Percentiles rank a stretch among this genome's conserved stretches.
These are phyloP conservation scores for Galeopsomyia nigrocyanea DNA, from an alignment of 2,888 invertebrate species.

Conservation along the genomic window DNA sequence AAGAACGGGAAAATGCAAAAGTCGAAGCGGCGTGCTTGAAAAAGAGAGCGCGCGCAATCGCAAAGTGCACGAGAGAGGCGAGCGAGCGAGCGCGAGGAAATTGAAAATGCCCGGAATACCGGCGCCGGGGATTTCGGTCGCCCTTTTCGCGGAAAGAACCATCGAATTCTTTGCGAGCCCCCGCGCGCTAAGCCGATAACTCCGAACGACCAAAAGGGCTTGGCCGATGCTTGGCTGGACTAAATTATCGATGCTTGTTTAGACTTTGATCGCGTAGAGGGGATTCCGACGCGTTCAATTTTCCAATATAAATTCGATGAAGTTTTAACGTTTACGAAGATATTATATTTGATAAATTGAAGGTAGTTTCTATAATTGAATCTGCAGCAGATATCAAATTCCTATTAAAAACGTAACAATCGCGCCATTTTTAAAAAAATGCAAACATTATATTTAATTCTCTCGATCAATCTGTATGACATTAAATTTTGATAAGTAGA, in stretches of 20 bases:
- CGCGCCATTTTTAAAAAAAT: no score
- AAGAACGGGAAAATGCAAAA: background rate
- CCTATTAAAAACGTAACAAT: no score
- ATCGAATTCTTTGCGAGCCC: conserved; percentile 35
- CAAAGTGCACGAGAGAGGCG: background rate
- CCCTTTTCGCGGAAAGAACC: conserved; percentile 1
- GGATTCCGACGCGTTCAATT: no score
- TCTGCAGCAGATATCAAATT: no score
- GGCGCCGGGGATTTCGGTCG: conserved; percentile 35
- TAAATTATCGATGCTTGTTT: conserved; percentile 35
- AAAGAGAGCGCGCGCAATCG: background rate
- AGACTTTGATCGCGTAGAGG: conserved; percentile 7
- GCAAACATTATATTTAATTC: no score
- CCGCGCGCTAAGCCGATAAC: background rate
- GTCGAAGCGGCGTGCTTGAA: background rate
- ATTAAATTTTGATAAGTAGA: no score
- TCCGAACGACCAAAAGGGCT: background rate
- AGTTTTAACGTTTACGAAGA: no score
- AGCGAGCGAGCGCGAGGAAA: conserved; percentile 49
- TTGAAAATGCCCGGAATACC: conserved; percentile 59
- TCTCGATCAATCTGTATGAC: no score
- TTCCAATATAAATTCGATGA: no score
- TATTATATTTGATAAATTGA: no score
- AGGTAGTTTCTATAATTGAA: no score
- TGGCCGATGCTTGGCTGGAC: background rate